Base-by-base conservation (phyloP, 2,888 invertebrate genomes). In the Periphyllus acericola region DNA sequence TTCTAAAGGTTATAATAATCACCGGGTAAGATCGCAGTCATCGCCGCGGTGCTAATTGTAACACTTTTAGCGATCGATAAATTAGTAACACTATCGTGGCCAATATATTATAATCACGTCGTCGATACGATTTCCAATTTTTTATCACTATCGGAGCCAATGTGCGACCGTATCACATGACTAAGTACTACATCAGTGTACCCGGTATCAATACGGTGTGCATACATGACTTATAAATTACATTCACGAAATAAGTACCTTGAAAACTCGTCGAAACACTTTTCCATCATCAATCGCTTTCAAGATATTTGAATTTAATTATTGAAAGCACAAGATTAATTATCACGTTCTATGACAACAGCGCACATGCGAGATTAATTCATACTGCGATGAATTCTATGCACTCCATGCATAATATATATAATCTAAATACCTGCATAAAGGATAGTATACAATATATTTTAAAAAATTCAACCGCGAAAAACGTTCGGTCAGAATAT, bases 41-140 rank as follows among this genome's bases (percentile, higher is more conserved):
- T 46, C 29, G 19, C 81, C 21, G 32, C 82, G 25, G 17, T 83
- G 14, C 9, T 78, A 68, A 85, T 78, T 68, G 76, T 85, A 85
- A 85, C 78, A 78, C 84, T 78, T 85, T 78, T 34, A 78, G 68
- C 46, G 55, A 36, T 74, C 83, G 66, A 85, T 78, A 68, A 85
- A 85, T 84, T 84, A 76, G 84, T 32, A 76, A 84, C 84, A 76
- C 84, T 55, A 29, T 40, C 55, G 32, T 21, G 66, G 40, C 40
- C 83, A 19, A 40, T 76, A 32, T 46, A 46, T 81, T 40, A 21
- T 40, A 29, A 46, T 81, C 40, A 14, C 21, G 29, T 29, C 11
- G 40, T 40, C 19, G 40, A 81, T 81, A 32, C 60, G 81, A 68
- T 81, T 81, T 81, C 40, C 68, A 81, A 81, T 81, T 29, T 34